Conservation (phyloP, 1,140 invertebrate genomes). For the Matsumurasca onukii region DNA sequence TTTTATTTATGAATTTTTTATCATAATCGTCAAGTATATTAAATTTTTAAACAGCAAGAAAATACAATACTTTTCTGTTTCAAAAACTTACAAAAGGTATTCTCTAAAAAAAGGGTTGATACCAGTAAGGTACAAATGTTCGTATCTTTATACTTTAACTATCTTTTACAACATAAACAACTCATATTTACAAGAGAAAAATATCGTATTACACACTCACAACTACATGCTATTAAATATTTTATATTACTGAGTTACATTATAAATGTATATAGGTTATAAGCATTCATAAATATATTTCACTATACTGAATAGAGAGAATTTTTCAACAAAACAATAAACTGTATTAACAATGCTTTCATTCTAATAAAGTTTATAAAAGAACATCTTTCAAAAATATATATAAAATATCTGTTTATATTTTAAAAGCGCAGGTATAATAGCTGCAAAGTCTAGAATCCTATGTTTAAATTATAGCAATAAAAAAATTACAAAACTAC, state of each 20-base stretch:
- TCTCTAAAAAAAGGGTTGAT: slow-evolving; percentile 13
- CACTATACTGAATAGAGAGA: neutral
- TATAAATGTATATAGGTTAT: too few relatives aligned
- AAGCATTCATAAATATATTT: neutral
- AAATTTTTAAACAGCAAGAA: slow-evolving; percentile 13
- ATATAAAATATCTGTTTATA: too few relatives aligned
- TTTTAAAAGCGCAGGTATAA: too few relatives aligned
- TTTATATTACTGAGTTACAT: neutral
- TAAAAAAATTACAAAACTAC: too few relatives aligned
- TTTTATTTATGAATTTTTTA: neutral
- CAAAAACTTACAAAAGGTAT: slow-evolving; percentile 17
- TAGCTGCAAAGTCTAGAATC: too few relatives aligned
- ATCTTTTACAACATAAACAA: neutral
- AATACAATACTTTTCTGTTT: slow-evolving; percentile 11
- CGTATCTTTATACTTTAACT: neutral
- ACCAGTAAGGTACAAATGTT: slow-evolving; percentile 5
- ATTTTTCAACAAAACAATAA: neutral
- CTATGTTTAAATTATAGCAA: too few relatives aligned
- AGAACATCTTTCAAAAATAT: neutral
- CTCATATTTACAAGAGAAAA: neutral
- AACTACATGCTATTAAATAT: neutral
- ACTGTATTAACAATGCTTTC: neutral
- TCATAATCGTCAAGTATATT: slow-evolving; percentile 11
- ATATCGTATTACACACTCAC: slow-evolving; percentile 16
- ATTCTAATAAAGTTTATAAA: neutral